phyloP scores from a whole-genome alignment of 2,888 invertebrate species.

The Watsonalla binaria region DNA sequence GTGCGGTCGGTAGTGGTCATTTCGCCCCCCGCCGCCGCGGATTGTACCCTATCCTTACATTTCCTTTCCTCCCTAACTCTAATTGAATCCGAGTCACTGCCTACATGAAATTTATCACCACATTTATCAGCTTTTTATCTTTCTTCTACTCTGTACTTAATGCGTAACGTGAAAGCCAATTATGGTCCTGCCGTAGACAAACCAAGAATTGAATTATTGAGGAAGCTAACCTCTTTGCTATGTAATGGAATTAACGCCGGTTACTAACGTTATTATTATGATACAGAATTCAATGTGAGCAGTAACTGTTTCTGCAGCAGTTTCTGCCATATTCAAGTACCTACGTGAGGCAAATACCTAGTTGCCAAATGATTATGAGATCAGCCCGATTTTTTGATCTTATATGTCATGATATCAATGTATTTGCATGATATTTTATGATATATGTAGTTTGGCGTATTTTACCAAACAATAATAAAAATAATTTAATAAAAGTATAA shows the following conservation, averaged over 20 bases:
- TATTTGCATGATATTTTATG: too few relatives aligned
- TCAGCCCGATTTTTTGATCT: neutral
- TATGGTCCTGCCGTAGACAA: conserved; percentile 22
- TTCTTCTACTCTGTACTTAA: conserved; percentile 32
- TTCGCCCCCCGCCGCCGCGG: conserved; percentile 20
- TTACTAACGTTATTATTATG: neutral
- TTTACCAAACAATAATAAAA: too few relatives aligned
- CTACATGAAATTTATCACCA: conserved; percentile 45
- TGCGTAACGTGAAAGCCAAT: conserved; percentile 33
- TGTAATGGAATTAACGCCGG: neutral
- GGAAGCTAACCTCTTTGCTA: conserved; percentile 3
- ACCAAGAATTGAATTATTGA: conserved; percentile 12
- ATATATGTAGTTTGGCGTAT: too few relatives aligned
- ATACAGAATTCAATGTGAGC: neutral
- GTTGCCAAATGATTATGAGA: neutral
- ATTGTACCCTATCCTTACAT: conserved; percentile 17
- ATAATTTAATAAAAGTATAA: too few relatives aligned
- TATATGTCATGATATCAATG: too few relatives aligned
- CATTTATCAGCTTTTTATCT: conserved; percentile 49
- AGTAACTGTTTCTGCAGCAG: too few relatives aligned
- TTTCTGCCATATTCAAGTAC: neutral
- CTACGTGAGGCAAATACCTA: neutral
- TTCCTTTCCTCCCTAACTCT: conserved; percentile 29
- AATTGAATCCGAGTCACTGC: conserved; percentile 47
- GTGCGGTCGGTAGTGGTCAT: conserved; percentile 24